Evolutionary conservation across 2,113 vertebrate genomes (phyloP).

Genomic region (Zosterops borbonicus): DNA sequence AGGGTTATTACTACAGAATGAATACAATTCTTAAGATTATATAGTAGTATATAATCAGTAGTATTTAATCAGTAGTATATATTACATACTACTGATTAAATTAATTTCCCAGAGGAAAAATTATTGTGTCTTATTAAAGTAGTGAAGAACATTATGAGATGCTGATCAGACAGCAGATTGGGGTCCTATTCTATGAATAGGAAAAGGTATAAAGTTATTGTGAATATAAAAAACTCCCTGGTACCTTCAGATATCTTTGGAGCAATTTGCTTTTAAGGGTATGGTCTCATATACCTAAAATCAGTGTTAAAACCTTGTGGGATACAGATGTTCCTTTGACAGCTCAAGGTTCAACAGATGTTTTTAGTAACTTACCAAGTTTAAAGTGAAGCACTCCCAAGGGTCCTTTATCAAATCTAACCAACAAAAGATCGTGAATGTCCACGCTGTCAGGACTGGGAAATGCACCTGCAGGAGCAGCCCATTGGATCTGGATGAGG

Average conservation of each 20-base stretch:
- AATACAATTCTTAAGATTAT: neutral
- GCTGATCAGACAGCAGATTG: neutral
- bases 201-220: neutral
- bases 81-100: neutral
- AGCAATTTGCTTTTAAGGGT: neutral
- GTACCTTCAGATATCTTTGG: neutral
- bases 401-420: constrained; percentile 86
- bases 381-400: constrained; percentile 85
- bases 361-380: constrained; percentile 80
- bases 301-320: neutral
- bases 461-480: constrained; percentile 30
- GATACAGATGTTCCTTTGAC: neutral
- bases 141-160: neutral
- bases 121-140: neutral
- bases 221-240: neutral
- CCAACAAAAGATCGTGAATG: constrained; percentile 77
- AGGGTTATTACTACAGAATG: neutral
- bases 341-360: neutral
- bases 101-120: neutral
- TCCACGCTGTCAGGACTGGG: constrained; percentile 56
- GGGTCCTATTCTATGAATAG: neutral
- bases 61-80: too few relatives aligned
- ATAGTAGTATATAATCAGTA: too few relatives aligned
- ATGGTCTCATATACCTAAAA: neutral
- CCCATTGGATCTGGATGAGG: constrained; percentile 86